phyloP scores from a whole-genome alignment of 2,113 vertebrate genomes.

The Ellobius talpinus region DNA sequence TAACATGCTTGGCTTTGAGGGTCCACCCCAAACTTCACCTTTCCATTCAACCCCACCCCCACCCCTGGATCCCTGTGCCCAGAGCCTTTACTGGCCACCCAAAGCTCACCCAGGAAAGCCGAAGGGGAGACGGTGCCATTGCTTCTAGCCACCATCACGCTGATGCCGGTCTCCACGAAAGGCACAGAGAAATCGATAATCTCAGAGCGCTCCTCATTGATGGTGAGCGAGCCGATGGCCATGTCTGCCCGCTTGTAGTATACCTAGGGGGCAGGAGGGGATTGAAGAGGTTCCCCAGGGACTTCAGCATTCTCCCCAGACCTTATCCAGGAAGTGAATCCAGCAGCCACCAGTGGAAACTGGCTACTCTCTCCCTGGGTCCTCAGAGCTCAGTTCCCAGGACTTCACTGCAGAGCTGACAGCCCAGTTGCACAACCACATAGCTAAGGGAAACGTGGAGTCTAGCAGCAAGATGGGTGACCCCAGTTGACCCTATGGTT shows the following conservation, averaged over 20 bases:
- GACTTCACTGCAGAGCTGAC: background rate
- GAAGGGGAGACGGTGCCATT: slow-evolving; percentile 98
- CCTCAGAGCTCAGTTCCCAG: background rate
- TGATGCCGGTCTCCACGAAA: slow-evolving; percentile 99
- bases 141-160: slow-evolving; percentile 98
- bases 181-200: slow-evolving; percentile 99
- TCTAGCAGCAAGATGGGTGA: background rate
- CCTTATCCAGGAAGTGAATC: background rate
- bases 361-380: background rate
- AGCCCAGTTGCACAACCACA: background rate
- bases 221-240: slow-evolving; percentile 99
- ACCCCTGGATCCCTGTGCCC: background rate
- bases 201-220: slow-evolving; percentile 98
- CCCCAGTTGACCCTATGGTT: rapidly evolving
- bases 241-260: slow-evolving; percentile 98
- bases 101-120: slow-evolving; percentile 94
- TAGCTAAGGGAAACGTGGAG: rapidly evolving
- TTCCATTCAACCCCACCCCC: rapidly evolving
- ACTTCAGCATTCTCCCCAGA: background rate
- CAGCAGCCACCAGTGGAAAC: background rate
- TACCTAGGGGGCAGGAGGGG: slow-evolving; percentile 87
- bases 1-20: background rate
- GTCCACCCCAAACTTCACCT: background rate
- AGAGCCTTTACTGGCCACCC: background rate
- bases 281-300: background rate